Evolutionary conservation across 1,140 invertebrate species (phyloP), one percentile per base, ranked within the genome.

Genomic region (Listronotus bonariensis): DNA sequence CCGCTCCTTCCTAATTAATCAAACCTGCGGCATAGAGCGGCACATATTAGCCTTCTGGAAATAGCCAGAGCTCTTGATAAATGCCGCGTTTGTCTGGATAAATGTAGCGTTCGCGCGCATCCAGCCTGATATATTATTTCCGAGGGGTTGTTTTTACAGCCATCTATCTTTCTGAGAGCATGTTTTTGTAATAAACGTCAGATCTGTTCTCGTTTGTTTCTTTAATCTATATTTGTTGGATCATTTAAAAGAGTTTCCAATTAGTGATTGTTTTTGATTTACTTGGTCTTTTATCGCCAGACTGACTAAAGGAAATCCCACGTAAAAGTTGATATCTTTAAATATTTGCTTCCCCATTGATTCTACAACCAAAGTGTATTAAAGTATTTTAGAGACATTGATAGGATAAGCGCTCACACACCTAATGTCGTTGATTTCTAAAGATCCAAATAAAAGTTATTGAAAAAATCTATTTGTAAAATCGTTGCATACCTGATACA

Each of bases 41-140:
- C 64, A 55, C 64, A 66, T 58, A 62, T 67, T 67, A 67, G 59
- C 57, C 10, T 54, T 67, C 65, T 62, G 59, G 54, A 67, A 67
- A 59, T 62, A 59, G 55, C 49, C 12, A 11, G 41, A 20, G 53
- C 63, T 57, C 66, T 68, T 71, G 69, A 71, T 71, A 71, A 71
- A 71, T 71, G 69, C 63, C 60, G 53, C 69, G 69, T 71, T 71
- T 71, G 69, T 71, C 63, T 68, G 63, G 64, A 68, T 71, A 71
- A 71, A 71, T 71, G 69, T 71, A 65, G 46, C 69, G 69, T 67
- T 71, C 64, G 67, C 62, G 55, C 63, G 67, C 69, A 66, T 66
- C 56, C 56, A 54, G 64, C 34, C 41, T 71, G 69, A 71, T 71
- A 71, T 71, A 71, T 71, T 68, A 71, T 68, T 68, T 71, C 69